A percentile compares a stretch with the other conserved stretches of the same genome.
Evolutionary conservation across 1,140 invertebrate species (phyloP).

Genomic region (Drosophila punjabiensis): DNA sequence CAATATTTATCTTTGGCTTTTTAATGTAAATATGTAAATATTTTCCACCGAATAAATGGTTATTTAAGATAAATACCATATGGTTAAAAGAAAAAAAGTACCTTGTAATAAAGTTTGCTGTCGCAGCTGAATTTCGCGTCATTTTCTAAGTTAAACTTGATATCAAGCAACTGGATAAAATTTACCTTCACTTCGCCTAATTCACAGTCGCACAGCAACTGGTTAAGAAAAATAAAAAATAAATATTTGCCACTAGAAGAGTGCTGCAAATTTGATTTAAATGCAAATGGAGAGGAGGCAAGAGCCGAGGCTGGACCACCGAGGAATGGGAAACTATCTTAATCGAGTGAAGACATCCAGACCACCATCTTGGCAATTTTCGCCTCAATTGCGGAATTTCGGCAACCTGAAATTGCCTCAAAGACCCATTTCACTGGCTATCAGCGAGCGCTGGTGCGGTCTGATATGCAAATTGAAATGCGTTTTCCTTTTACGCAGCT

Average conservation of each 20-base stretch:
- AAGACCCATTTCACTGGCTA: slow-evolving; percentile 44
- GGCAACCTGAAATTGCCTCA: slow-evolving; percentile 25
- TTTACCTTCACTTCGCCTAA: too few relatives aligned
- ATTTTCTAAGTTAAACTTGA: background rate
- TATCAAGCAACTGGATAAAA: background rate
- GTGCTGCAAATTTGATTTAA: slow-evolving; percentile 58
- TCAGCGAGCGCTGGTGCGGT: slow-evolving; percentile 25
- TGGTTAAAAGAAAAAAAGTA: too few relatives aligned
- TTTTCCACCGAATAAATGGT: slow-evolving; percentile 5
- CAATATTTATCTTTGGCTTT: slow-evolving; percentile 29
- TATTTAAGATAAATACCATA: background rate
- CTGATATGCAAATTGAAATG: slow-evolving; percentile 79
- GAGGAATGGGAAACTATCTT: slow-evolving; percentile 2
- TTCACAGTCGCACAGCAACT: background rate
- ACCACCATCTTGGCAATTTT: slow-evolving; percentile 33
- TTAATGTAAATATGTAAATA: slow-evolving; percentile 8
- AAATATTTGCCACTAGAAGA: slow-evolving; percentile 15
- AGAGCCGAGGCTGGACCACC: background rate
- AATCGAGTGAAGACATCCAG: slow-evolving; percentile 33
- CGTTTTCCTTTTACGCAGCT: slow-evolving; percentile 39
- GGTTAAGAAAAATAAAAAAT: slow-evolving; percentile 5
- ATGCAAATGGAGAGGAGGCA: slow-evolving; percentile 61
- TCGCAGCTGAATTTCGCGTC: too few relatives aligned
- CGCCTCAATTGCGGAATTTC: slow-evolving; percentile 33
- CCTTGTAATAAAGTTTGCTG: background rate